Percentiles rank a stretch among this genome's conserved stretches.
These are phyloP conservation scores for Heterodera filipjevi DNA, from an alignment of 2,888 invertebrate species.

Conservation along the genomic window DNA sequence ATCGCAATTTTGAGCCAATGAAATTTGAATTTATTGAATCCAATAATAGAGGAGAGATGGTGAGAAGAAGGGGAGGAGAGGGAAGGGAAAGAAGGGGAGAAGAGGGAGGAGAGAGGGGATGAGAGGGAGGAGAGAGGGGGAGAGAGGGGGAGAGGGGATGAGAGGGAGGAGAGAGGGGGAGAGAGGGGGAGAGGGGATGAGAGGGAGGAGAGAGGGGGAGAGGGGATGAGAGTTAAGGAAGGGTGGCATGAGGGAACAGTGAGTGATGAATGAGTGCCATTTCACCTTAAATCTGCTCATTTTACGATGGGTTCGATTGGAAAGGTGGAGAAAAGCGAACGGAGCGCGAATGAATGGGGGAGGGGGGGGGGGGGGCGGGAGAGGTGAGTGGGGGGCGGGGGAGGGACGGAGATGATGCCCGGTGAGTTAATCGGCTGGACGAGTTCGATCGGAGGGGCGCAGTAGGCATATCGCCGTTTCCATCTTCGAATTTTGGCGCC, in stretches of 20 bases:
- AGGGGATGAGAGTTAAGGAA: neutral
- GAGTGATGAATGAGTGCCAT: neutral
- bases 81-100: neutral
- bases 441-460: neutral
- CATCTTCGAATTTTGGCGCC: constrained; percentile 5
- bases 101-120: neutral
- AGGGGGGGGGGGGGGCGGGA: neutral
- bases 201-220: neutral
- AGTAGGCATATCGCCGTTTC: constrained; percentile 1
- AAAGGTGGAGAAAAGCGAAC: neutral
- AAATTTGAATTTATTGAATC: constrained; percentile 19
- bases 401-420: neutral
- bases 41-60: neutral
- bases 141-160: neutral
- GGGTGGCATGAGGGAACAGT: neutral
- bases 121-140: neutral
- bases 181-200: neutral
- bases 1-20: constrained; percentile 10
- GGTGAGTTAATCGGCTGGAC: neutral
- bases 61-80: neutral
- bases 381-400: too few relatives aligned
- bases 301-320: neutral
- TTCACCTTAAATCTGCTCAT: constrained; percentile 1
- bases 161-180: neutral
- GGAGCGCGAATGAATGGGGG: neutral